Base-by-base conservation (phyloP, 2,113 vertebrate genomes). In the Podiceps cristatus region DNA sequence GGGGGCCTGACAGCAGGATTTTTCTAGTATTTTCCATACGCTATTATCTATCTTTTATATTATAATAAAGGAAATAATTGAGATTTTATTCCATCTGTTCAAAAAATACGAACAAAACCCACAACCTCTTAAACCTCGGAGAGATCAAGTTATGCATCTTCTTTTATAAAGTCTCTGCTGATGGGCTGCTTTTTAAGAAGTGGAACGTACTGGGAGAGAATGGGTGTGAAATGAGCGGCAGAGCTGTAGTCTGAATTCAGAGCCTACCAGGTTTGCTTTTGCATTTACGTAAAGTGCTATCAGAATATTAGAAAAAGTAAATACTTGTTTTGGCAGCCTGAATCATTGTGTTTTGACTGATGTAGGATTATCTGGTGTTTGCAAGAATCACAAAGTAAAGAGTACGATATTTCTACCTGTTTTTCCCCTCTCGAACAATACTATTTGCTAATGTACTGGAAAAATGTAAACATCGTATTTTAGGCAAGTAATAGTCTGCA, bases 321-420 rank as follows among this genome's bases (percentile, higher is more conserved):
- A 94, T 77, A 45, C 47, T 59, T 86, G 52, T 77, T 89, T 90
- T 86, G 90, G 83, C 86, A 95, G 59, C 68, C 9, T 89, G 83
- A 75, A 67, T 64, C 1, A 15, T 63, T 71, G 42, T 82, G 22
- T 93, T 88, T 79, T 88, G 86, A 88, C 81, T 75, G 86, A 55
- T 40, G 47, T 60, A 64, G 88, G 72, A 79, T 91, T 94, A 58
- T 67, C 58, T 95, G 88, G 45, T n/a, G 33, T 79, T 89, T 55
- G 74, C 1, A 4, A 79, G 80, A 79, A 74, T 71, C 29, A 3
- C 29, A 19, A 72, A 49, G 29, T 44, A 31, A 77, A 55, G 45
- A 33, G 42, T 87, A 53, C 52, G 89, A 76, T 59, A 47, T 85
- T 93, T 84, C 59, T 93, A 45, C 19, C 60, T 52, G 14, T 1